These are phyloP conservation scores for Ophion ventricosus DNA, from an alignment of 2,888 invertebrate genomes.

Conservation along the genomic window DNA sequence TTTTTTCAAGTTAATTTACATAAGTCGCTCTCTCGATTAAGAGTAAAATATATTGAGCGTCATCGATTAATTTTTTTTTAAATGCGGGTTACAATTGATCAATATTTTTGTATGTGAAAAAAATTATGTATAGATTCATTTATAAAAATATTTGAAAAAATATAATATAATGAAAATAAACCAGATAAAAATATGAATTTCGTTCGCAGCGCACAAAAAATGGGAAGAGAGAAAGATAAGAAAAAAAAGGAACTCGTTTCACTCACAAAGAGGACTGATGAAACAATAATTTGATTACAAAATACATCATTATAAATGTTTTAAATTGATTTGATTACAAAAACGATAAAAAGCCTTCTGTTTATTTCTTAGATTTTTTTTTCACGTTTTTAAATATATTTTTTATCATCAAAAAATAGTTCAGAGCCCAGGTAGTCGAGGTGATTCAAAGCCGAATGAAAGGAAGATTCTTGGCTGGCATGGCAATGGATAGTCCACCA, in stretches of 20 bases:
- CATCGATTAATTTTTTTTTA: background rate
- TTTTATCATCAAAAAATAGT: background rate
- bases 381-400: background rate
- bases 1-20: background rate
- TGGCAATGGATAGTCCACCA: background rate
- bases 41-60: background rate
- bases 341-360: background rate
- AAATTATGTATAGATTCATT: too few relatives aligned
- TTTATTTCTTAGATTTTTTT: background rate
- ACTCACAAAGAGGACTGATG: background rate
- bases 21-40: background rate
- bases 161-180: background rate
- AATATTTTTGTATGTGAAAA: too few relatives aligned
- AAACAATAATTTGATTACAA: slow-evolving; percentile 15
- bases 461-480: slow-evolving; percentile 8
- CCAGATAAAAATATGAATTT: background rate
- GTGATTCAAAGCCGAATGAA: background rate
- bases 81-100: background rate
- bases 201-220: background rate
- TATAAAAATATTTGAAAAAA: too few relatives aligned
- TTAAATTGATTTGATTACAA: slow-evolving; percentile 9
- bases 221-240: background rate
- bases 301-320: too few relatives aligned
- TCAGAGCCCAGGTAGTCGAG: background rate
- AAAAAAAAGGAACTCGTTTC: background rate